Conservation (phyloP, 2,797 vertebrate species). For the Sardinella longiceps region DNA sequence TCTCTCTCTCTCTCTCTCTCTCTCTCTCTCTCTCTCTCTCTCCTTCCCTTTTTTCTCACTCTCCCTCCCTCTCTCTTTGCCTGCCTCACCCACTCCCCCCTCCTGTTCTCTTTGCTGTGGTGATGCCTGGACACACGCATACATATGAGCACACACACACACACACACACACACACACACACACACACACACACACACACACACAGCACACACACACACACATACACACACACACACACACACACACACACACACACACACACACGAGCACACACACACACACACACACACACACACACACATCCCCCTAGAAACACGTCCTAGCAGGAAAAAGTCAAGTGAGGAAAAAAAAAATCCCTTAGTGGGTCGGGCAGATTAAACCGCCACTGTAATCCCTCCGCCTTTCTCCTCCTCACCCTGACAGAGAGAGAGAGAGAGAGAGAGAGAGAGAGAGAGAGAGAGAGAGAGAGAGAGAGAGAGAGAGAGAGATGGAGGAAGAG, state of each 20-base stretch:
- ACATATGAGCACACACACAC: constrained; percentile 1
- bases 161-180: constrained; percentile 32
- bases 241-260: neutral
- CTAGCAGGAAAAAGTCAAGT: constrained; percentile 71
- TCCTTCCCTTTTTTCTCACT: constrained; percentile 33
- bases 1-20: neutral
- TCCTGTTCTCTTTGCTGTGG: constrained; percentile 24
- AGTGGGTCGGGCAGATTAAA: constrained; percentile 82
- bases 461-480: constrained; percentile 49
- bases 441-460: constrained; percentile 44
- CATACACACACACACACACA: neutral
- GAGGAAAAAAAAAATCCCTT: constrained; percentile 71
- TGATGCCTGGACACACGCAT: neutral
- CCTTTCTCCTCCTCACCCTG: constrained; percentile 82
- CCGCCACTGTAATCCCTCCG: constrained; percentile 82
- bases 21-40: neutral
- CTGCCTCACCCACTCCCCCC: constrained; percentile 7
- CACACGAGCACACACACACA: neutral
- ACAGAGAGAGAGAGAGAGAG: constrained; percentile 31
- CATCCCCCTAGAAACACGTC: constrained; percentile 38
- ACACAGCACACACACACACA: neutral
- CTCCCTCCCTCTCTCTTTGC: constrained; percentile 57
- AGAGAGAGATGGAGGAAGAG: constrained; percentile 53
- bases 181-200: constrained; percentile 23
- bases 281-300: neutral